Evolutionary conservation across 2,113 vertebrate species (phyloP), one percentile per base, ranked within the genome.

Genomic region (Anoplopoma fimbria): DNA sequence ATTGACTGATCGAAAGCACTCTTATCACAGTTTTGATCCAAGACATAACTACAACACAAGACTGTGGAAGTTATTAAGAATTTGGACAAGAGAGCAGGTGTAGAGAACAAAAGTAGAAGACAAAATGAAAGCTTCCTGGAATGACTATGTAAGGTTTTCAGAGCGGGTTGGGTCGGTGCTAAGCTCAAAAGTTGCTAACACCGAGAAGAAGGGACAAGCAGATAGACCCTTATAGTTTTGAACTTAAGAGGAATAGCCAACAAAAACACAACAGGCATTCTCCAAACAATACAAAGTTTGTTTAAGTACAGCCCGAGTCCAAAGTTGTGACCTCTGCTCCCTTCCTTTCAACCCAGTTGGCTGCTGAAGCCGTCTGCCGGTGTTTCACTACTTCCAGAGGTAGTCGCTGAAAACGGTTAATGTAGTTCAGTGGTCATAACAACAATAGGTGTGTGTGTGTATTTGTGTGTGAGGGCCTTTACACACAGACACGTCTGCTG

Each of bases 321-420:
- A 70, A 38, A 71, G 29, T n/a, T 38, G 36, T 68, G 72, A 89
- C 69, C 84, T 79, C 42, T 75, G 70, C 69, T 82, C 78, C 45
- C 4, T 81, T 83, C 45, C 75, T 77, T 88, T 84, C 68, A 83
- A 82, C 82, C 60, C 57, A 82, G 69, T 86, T 83, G 84, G 88
- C 78, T 45, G 58, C 78, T 61, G 38, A 74, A 73, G 40, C 55
- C 3, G 51, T 85, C 88, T 80, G 53, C 62, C 49, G 64, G 64
- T 53, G 49, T 73, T 70, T 42, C 79, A 75, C 69, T 62, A 67
- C 71, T 83, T 88, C 61, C 82, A 88, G 42, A n/a, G 51, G 75
- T 4, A 78, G 75, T 36, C 14, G 51, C 31, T 13, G 40, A 70
- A 40, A 71, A 53, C 29, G 42, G 78, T 68, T 25, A 53, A 58